Evolutionary conservation across 2,113 vertebrate genomes (phyloP), one percentile per base, ranked within the genome.

Genomic region (Calyptomena viridis): DNA sequence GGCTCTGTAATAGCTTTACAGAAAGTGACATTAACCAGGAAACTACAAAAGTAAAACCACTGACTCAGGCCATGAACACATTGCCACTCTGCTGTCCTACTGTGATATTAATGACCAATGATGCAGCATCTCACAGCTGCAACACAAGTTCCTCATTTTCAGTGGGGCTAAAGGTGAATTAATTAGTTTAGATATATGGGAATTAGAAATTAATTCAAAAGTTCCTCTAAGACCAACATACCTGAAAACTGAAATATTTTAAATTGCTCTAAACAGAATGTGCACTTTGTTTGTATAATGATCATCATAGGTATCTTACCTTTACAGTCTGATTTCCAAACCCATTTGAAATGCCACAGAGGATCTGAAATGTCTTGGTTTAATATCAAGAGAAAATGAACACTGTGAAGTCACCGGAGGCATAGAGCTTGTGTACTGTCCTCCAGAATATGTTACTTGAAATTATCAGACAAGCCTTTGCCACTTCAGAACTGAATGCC

Each of bases 381-480:
- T 95, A 86, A 90, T 93, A 96, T 47, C 73, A 92, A 56, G 55
- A 83, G 56, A 94, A 96, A 94, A 84, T 24, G 68, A 95, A 59
- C 71, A 86, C 20, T 47, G 67, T 84, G 88, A 94, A 58, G 79
- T 90, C 82, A 90, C 60, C 0, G 0, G 56, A 86, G 72, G 75
- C 56, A 81, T 5, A 44, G 21, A 81, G 37, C 59, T 80, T 24
- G 49, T 4, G 5, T 22, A 44, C 56, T 75, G 35, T 68, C 83
- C 73, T 83, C 76, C 47, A 44, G 59, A 81, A 88, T 35, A 72
- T 11, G 44, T 63, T 80, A 67, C 59, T 59, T 74, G 30, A 81
- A 92, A 88, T 83, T 22, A 87, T 56, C 47, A 60, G 75, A 71
- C 40, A 78, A 77, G 47, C 18, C 46, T 86, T 67, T 74, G 35